Percentiles rank a stretch among this genome's conserved stretches.
phyloP scores from a whole-genome alignment of 2,888 invertebrate genomes.

The Onchidella celtica region DNA sequence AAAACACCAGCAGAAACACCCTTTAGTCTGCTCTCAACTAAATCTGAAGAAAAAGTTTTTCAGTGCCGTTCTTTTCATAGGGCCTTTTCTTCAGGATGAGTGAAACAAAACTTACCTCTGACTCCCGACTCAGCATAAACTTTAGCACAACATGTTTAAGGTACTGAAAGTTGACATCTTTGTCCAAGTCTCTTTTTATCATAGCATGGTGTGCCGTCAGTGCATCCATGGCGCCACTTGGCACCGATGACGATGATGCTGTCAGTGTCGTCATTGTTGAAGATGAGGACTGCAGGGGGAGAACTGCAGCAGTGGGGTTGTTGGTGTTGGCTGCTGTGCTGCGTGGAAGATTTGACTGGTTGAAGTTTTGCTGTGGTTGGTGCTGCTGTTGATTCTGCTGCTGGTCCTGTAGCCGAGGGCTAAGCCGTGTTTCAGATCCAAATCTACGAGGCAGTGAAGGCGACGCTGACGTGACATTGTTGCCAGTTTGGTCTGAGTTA shows the following conservation, averaged over 20 bases:
- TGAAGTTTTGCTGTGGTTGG: not conserved
- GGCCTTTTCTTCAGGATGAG: too few species aligned
- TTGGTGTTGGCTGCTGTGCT: not conserved
- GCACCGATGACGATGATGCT: slow-evolving; percentile 27
- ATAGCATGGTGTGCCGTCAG: slow-evolving; percentile 33
- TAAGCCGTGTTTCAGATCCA: slow-evolving; percentile 13
- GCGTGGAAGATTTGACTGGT: slow-evolving; percentile 1
- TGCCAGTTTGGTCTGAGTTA: slow-evolving; percentile 53
- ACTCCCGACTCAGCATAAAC: slow-evolving; percentile 93
- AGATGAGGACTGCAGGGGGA: not conserved
- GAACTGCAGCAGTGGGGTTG: not conserved
- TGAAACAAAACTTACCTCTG: slow-evolving; percentile 84
- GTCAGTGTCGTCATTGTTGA: not conserved
- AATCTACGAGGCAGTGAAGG: slow-evolving; percentile 21
- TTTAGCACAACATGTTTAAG: slow-evolving; percentile 95
- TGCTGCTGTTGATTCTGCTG: slow-evolving; percentile 12
- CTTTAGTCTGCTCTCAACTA: too few species aligned
- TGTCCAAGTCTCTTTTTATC: slow-evolving; percentile 72
- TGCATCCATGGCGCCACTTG: slow-evolving; percentile 44
- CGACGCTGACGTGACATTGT: slow-evolving; percentile 38
- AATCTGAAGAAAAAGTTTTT: too few species aligned
- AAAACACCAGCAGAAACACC: too few species aligned
- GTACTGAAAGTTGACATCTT: slow-evolving; percentile 90
- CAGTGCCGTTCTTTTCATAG: too few species aligned
- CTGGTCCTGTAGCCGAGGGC: not conserved